phyloP scores from a whole-genome alignment of 1,140 invertebrate genomes.

The Orius laevigatus region DNA sequence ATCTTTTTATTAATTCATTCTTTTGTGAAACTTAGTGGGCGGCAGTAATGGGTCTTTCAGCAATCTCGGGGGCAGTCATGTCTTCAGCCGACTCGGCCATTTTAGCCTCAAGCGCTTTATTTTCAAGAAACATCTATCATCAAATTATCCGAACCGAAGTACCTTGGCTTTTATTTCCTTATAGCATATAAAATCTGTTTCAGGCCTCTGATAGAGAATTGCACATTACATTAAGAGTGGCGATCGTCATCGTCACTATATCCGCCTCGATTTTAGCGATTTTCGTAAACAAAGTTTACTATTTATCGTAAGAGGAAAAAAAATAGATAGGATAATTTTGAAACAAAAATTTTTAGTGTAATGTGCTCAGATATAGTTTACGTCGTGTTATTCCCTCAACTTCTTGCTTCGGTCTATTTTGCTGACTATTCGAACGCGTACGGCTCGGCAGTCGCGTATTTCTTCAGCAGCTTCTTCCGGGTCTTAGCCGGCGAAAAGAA shows the following conservation, averaged over 20 bases:
- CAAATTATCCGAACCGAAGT: conserved; percentile 51
- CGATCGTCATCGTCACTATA: conserved; percentile 49
- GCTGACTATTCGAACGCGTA: conserved; percentile 53
- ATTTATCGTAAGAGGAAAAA: conserved; percentile 45
- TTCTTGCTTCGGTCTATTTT: conserved; percentile 62
- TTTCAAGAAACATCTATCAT: conserved; percentile 66
- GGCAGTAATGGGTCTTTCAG: conserved; percentile 54
- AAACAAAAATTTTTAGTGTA: conserved; percentile 29
- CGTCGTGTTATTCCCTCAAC: conserved; percentile 66
- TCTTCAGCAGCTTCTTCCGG: conserved; percentile 45
- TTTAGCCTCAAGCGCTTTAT: conserved; percentile 59
- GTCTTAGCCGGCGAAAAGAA: conserved; percentile 46
- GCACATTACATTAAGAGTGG: conserved; percentile 52
- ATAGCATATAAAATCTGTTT: too few relatives aligned
- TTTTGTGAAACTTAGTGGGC: conserved; percentile 27
- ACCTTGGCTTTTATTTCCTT: too few relatives aligned
- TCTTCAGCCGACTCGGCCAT: conserved; percentile 66
- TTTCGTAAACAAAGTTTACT: conserved; percentile 57
- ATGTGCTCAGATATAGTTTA: conserved; percentile 64
- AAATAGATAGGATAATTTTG: conserved; percentile 13
- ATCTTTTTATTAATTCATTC: conserved; percentile 1
- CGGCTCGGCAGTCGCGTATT: conserved; percentile 50
- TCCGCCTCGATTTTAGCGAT: conserved; percentile 55
- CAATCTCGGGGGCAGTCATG: conserved; percentile 67
- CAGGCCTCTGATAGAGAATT: conserved; percentile 58